Evolutionary conservation across 1,140 invertebrate genomes (phyloP).

Genomic region (Apocrypta bakeri): DNA sequence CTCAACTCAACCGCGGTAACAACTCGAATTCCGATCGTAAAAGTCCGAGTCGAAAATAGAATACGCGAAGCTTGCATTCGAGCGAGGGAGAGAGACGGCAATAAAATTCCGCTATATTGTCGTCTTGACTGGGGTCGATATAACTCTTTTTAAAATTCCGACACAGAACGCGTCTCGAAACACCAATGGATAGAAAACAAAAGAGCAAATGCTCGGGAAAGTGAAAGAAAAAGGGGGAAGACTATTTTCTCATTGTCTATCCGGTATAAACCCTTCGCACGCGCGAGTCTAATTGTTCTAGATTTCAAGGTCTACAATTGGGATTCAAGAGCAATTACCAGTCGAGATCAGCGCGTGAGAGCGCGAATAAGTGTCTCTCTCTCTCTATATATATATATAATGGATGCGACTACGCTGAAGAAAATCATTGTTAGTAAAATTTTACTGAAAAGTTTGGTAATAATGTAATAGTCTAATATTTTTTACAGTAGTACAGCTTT

Average conservation of each 20-base stretch:
- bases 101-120: conserved; percentile 31
- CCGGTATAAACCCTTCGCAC: not conserved
- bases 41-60: conserved; percentile 1
- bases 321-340: not conserved
- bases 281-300: conserved; percentile 27
- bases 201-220: not conserved
- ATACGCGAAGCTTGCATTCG: not conserved
- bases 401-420: too few species aligned
- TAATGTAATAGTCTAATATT: too few species aligned
- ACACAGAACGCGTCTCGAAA: not conserved
- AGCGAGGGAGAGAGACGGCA: too few species aligned
- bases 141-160: conserved; percentile 32
- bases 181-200: not conserved
- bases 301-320: conserved; percentile 6
- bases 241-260: not conserved
- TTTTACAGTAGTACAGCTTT: too few species aligned
- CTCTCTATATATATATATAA: too few species aligned
- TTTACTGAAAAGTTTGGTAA: too few species aligned
- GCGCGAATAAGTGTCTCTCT: not conserved
- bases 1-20: too few species aligned
- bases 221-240: not conserved
- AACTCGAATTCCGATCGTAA: too few species aligned
- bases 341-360: not conserved
- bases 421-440: too few species aligned
- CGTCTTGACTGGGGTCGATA: not conserved